These are phyloP conservation scores for Tachycineta bicolor DNA, from an alignment of 2,113 vertebrate species.

Conservation along the genomic window DNA sequence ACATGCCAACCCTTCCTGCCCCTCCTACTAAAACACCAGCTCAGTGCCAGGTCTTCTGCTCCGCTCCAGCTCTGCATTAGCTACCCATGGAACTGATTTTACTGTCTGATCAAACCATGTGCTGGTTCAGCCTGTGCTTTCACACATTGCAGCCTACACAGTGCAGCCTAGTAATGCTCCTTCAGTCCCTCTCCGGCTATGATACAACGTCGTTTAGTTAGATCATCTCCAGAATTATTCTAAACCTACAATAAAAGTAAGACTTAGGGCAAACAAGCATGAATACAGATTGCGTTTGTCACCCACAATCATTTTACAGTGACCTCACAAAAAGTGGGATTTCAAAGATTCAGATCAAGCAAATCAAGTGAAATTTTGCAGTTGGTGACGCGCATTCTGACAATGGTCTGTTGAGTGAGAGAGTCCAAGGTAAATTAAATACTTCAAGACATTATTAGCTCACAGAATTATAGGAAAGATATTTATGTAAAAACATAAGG, in stretches of 20 bases:
- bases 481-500: not conserved
- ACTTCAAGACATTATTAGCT: not conserved
- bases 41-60: not conserved
- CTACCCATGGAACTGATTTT: not conserved
- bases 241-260: not conserved
- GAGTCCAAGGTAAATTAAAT: not conserved
- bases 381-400: not conserved
- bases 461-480: not conserved
- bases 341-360: not conserved
- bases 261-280: not conserved
- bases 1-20: not conserved
- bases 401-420: not conserved
- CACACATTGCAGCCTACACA: not conserved
- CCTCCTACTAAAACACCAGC: not conserved
- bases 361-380: not conserved
- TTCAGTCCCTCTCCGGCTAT: not conserved
- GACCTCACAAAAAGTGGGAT: not conserved
- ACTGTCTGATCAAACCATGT: not conserved
- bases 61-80: not conserved
- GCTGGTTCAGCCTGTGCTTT: not conserved
- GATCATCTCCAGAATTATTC: not conserved
- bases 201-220: not conserved
- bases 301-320: not conserved
- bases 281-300: not conserved
- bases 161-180: not conserved